These are phyloP conservation scores for Ploceus nigricollis DNA, from an alignment of 2,113 vertebrate genomes.

Conservation along the genomic window DNA sequence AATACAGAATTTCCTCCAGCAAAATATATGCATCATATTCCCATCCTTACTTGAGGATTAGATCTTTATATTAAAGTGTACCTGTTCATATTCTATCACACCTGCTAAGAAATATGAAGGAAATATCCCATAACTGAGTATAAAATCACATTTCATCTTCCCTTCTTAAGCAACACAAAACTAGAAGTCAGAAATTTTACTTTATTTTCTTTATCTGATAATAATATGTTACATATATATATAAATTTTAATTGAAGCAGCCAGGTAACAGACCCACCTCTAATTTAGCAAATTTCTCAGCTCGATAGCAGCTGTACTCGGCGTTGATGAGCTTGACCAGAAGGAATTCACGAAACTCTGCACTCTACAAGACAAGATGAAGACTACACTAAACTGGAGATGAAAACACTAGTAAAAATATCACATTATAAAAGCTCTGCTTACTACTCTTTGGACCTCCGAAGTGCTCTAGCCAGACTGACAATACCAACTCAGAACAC, in stretches of 20 bases:
- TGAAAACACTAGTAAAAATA: neutral
- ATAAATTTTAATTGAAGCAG: neutral
- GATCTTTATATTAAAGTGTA: neutral
- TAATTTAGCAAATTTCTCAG: constrained; percentile 84
- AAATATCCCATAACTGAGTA: neutral
- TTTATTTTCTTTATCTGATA: neutral
- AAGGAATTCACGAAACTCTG: constrained; percentile 84
- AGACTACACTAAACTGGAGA: neutral
- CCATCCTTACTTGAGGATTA: neutral
- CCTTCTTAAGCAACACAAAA: neutral
- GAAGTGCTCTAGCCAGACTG: neutral
- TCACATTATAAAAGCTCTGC: neutral
- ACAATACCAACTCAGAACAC: neutral
- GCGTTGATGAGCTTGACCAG: constrained; percentile 90
- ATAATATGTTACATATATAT: neutral
- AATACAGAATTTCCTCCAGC: neutral
- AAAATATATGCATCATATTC: neutral
- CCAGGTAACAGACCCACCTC: constrained; percentile 70
- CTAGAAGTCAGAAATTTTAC: neutral
- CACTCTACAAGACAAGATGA: constrained; percentile 61
- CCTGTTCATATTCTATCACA: neutral
- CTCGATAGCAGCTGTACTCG: constrained; percentile 87
- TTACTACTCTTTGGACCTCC: neutral
- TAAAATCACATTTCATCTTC: neutral
- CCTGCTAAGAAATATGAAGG: neutral